Evolutionary conservation across 2,113 vertebrate species (phyloP).

Genomic region (Pyxicephalus adspersus): DNA sequence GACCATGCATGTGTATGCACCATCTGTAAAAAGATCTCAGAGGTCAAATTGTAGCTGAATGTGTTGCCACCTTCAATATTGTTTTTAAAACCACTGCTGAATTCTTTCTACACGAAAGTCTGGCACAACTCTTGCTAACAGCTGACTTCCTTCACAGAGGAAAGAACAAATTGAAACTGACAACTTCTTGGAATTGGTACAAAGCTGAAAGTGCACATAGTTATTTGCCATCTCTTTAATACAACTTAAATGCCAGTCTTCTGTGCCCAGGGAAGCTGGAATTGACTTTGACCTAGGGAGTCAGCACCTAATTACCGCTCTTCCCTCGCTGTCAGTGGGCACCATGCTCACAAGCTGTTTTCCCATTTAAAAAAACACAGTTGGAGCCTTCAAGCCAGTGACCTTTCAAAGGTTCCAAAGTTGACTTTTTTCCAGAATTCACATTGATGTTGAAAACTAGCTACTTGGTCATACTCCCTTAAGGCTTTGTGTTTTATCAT

Average conservation of each 20-base stretch:
- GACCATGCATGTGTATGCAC: no score
- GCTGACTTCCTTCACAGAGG: slow-evolving; percentile 56
- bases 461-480: neutral
- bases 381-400: slow-evolving; percentile 53
- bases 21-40: no score
- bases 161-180: slow-evolving; percentile 65
- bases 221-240: slow-evolving; percentile 59
- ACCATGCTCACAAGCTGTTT: slow-evolving; percentile 11
- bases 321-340: slow-evolving; percentile 56
- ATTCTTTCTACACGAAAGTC: neutral
- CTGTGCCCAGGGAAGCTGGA: slow-evolving; percentile 57
- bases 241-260: slow-evolving; percentile 43
- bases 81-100: neutral
- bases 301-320: slow-evolving; percentile 57
- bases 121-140: neutral
- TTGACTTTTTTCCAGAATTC: slow-evolving; percentile 38
- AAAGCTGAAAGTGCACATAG: slow-evolving; percentile 58
- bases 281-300: slow-evolving; percentile 58
- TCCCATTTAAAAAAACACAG: slow-evolving; percentile 40
- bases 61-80: neutral
- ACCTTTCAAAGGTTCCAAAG: slow-evolving; percentile 26
- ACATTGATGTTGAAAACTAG: slow-evolving; percentile 22
- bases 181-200: slow-evolving; percentile 60
- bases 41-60: no score
- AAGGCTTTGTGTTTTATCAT: neutral